Percentiles rank a stretch among this genome's conserved stretches.
Conservation (phyloP, 2,888 invertebrate species). For the Ichneumoninae sp. region DNA sequence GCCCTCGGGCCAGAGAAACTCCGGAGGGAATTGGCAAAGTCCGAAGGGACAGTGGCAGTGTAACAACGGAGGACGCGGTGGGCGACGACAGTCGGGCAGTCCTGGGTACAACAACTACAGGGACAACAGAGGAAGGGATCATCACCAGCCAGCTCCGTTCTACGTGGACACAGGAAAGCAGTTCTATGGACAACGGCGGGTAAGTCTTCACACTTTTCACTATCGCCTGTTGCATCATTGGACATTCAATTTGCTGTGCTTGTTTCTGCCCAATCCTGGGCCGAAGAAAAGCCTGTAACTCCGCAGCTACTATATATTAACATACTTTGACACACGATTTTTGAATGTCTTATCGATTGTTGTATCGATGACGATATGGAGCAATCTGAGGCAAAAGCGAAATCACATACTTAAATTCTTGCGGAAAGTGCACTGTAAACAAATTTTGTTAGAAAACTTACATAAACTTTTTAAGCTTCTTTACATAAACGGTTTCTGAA, state of each 20-base stretch:
- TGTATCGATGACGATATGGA: no score
- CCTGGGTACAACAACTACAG: slow-evolving; percentile 69
- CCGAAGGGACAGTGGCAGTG: slow-evolving; percentile 42
- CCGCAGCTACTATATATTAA: no score
- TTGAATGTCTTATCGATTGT: no score
- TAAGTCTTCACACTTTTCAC: slow-evolving; percentile 33
- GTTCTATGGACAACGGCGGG: slow-evolving; percentile 61
- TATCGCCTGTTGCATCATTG: not conserved
- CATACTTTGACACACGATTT: no score
- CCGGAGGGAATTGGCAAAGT: slow-evolving; percentile 48
- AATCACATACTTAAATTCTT: not conserved
- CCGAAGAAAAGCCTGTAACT: no score
- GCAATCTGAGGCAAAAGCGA: not conserved
- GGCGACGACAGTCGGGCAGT: slow-evolving; percentile 65
- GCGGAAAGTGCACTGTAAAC: not conserved
- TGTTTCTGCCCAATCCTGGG: not conserved
- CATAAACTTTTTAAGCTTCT: no score
- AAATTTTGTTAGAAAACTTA: no score
- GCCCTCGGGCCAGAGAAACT: slow-evolving; percentile 60
- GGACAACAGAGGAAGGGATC: slow-evolving; percentile 51
- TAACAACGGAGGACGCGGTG: slow-evolving; percentile 7
- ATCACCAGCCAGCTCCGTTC: slow-evolving; percentile 47
- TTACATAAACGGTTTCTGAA: no score
- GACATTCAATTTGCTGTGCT: no score
- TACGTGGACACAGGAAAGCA: slow-evolving; percentile 35